phyloP scores from a whole-genome alignment of 2,113 vertebrate species.

The Calidris pugnax region DNA sequence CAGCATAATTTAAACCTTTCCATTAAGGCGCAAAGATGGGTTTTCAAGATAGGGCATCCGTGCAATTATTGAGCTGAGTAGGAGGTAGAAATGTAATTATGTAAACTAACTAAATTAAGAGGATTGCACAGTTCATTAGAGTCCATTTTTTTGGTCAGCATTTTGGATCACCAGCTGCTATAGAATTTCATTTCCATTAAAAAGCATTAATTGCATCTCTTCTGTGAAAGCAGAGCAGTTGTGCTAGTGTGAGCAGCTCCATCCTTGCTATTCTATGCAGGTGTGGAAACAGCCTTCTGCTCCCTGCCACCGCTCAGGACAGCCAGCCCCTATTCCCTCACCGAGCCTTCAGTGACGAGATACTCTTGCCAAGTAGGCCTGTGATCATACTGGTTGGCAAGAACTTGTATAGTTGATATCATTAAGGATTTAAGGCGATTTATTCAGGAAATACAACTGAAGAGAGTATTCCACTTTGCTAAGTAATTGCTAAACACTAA shows the following conservation, averaged over 20 bases:
- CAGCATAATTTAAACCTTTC: constrained; percentile 43
- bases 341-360: rapidly evolving
- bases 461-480: neutral
- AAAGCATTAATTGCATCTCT: constrained; percentile 44
- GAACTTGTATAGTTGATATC: neutral
- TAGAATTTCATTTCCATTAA: constrained; percentile 53
- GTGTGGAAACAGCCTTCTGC: neutral
- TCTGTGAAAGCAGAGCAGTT: neutral
- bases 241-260: neutral
- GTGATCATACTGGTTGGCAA: neutral
- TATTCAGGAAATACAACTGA: neutral
- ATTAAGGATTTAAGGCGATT: neutral
- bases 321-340: neutral
- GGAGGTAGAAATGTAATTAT: constrained; percentile 72
- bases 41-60: constrained; percentile 22
- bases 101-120: constrained; percentile 69
- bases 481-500: neutral
- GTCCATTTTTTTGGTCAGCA: constrained; percentile 55
- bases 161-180: constrained; percentile 64
- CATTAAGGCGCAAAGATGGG: constrained; percentile 29
- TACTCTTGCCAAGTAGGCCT: neutral
- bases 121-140: constrained; percentile 66
- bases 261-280: neutral
- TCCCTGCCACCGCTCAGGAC: neutral
- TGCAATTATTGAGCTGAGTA: constrained; percentile 62